Percentiles rank a stretch among this genome's conserved stretches.
Conservation (phyloP, 1,140 invertebrate genomes). For the Drosophila nebulosa region DNA sequence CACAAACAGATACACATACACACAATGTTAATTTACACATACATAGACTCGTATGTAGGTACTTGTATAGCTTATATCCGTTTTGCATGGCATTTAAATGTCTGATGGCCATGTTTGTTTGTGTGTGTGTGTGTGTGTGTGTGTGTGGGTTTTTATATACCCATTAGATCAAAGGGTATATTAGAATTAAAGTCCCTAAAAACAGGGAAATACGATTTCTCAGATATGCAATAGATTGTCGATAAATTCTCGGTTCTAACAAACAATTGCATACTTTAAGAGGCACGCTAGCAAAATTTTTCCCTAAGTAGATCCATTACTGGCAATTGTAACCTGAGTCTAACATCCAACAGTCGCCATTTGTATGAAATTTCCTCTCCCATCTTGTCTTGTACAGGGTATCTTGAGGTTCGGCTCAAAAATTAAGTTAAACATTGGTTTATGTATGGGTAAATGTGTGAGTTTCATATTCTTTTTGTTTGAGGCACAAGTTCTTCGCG, state of each 20-base stretch:
- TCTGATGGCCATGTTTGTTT: conserved; percentile 47
- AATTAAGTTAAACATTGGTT: not conserved
- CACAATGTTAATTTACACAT: no score
- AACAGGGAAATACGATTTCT: no score
- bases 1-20: no score
- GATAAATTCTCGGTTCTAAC: no score
- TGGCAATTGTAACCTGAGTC: no score
- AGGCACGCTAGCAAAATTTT: no score
- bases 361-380: no score
- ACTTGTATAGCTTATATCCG: not conserved
- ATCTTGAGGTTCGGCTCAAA: not conserved
- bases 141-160: conserved; percentile 1
- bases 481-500: conserved; percentile 48
- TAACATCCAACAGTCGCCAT: no score
- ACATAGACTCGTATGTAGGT: not conserved
- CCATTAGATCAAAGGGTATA: not conserved
- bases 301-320: no score
- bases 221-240: no score
- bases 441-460: not conserved
- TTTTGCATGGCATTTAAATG: conserved; percentile 34
- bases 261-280: no score
- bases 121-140: conserved; percentile 7
- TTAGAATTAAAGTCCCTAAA: no score
- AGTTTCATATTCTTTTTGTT: conserved; percentile 7
- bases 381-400: not conserved